Evolutionary conservation across 2,113 vertebrate species (phyloP).

Genomic region (Halichoeres trimaculatus): DNA sequence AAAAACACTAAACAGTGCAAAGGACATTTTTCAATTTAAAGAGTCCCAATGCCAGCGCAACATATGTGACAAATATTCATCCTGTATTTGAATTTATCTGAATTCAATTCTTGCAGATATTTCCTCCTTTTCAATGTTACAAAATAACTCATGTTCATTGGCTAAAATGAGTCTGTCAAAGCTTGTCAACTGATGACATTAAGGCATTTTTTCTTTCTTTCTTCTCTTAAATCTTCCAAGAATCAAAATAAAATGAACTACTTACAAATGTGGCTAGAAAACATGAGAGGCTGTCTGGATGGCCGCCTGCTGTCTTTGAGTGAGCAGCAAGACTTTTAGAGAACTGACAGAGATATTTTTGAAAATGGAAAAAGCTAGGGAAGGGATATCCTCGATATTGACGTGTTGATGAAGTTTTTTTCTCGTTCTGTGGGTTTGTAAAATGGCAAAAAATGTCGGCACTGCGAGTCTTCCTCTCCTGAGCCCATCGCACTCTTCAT

Average conservation of each 20-base stretch:
- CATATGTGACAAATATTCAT: conserved; percentile 29
- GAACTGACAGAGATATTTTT: conserved; percentile 56
- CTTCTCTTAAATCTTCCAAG: conserved; percentile 31
- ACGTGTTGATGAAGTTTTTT: conserved; percentile 63
- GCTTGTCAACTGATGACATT: conserved; percentile 61
- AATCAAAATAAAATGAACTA: conserved; percentile 52
- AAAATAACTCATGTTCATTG: conserved; percentile 26
- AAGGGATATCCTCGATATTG: conserved; percentile 48
- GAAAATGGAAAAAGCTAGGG: conserved; percentile 50
- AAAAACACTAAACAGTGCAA: conserved; percentile 18
- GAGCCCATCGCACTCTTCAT: conserved; percentile 66
- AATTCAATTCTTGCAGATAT: conserved; percentile 9
- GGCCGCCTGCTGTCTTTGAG: conserved; percentile 27
- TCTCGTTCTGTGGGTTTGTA: conserved; percentile 51
- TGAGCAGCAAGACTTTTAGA: conserved; percentile 13
- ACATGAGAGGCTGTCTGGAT: conserved; percentile 20
- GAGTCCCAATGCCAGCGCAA: conserved; percentile 70
- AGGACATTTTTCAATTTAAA: conserved; percentile 31
- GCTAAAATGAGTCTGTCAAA: conserved; percentile 43
- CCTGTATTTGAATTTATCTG: conserved; percentile 12
- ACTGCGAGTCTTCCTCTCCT: conserved; percentile 71
- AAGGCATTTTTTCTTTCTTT: conserved; percentile 68
- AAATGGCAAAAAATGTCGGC: conserved; percentile 55
- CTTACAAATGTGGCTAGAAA: conserved; percentile 48
- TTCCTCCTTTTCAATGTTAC: background rate